Evolutionary conservation across 2,888 invertebrate species (phyloP), one percentile per base, ranked within the genome.

Genomic region (Diabrotica balteata): DNA sequence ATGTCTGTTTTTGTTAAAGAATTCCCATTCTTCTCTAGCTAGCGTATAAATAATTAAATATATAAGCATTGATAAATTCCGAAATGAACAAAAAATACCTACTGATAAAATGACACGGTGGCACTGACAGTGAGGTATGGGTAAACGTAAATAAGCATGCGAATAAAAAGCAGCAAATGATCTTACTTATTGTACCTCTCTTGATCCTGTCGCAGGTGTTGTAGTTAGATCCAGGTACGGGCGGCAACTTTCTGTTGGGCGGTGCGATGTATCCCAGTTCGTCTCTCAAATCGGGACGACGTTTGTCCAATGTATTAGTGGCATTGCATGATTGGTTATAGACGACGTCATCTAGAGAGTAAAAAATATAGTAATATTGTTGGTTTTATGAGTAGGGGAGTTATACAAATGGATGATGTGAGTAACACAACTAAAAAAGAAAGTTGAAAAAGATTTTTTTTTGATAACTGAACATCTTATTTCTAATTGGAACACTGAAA

Each of bases 151-250:
- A 63, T 57, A 57, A 50, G 11, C 63, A 63, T 63, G 63, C 63
- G 44, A 44, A 52, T 54, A 73, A 73, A 50, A 73, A 71, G 70
- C 69, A 58, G 68, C 67, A 70, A 57, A 73, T 73, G 75, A 73
- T 78, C 93, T 93, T 90, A 94, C 93, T 93, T 89, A 93, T 93
- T 85, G 92, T 94, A 91, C 95, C 95, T 87, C 95, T 90, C 88
- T 95, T 95, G 87, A 95, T 94, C 80, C 95, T 89, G 86, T 96
- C 95, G 85, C 95, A 95, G 45, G 95, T 96, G 84, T 95, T 95
- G 87, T 95, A 95, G 86, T 95, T 95, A 64, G 94, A 94, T 76
- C 95, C 95, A 63, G 95, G 95, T 7, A 96, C 95, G 32, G 96
- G 96, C 0, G 96, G 95, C 67, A 95, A 88, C 84, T 96, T 96